Base-by-base conservation (phyloP, 2,797 vertebrate species). In the Anomalospiza imberbis region DNA sequence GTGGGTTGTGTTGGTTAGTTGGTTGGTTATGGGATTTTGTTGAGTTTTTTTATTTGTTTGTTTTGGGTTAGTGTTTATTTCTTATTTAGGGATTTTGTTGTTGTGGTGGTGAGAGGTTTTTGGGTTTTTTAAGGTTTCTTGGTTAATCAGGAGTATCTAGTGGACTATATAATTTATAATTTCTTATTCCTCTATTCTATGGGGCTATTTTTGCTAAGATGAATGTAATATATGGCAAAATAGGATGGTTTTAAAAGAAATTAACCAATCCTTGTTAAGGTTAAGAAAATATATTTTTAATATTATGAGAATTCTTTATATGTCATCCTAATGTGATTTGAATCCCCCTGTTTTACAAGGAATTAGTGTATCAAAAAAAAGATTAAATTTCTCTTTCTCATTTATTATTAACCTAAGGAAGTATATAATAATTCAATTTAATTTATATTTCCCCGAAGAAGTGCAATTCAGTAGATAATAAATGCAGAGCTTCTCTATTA, bases 401-500 rank as follows among this genome's bases (percentile, higher is more conserved):
- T 82, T 92, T 94, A 94, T 94, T 93, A 78, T 82, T 82, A 94
- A 91, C 38, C 36, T 66, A 92, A 88, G 91, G 71, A 95, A 90
- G n/a, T 89, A 85, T 81, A 26, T 40, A 96, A 96, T 94, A 93
- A 94, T 88, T 95, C 54, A 94, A 77, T 91, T 73, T 88, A 95
- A 93, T 93, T 96, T 96, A 73, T 89, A 96, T 93, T 96, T 96
- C 93, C 82, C 87, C 29, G 22, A 65, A 80, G 80, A 94, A 89
- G 44, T 72, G 42, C 19, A 96, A 65, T 88, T 94, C 82, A 95
- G 57, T 77, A 76, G 83, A 87, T 93, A 85, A 93, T 89, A 86
- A 36, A 93, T 51, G 34, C 3, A 1, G 72, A 93, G 67, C n/a
- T 85, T 74, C 88, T 91, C 51, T 60, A 85, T 83, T 96, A 96